Conservation (phyloP, 2,113 vertebrate species). For the Siniperca knerii region DNA sequence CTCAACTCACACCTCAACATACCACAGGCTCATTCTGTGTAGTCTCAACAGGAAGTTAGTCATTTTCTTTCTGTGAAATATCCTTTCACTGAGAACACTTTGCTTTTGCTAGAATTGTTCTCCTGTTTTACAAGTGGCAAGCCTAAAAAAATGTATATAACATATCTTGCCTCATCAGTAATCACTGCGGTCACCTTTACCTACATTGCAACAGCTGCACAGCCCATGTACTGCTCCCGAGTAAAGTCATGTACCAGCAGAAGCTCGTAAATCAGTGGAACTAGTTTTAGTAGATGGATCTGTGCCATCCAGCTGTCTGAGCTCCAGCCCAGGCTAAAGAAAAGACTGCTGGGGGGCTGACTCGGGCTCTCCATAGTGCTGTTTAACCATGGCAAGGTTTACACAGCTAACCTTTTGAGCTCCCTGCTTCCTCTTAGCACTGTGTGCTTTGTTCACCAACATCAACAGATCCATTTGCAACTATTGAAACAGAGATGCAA, state of each 20-base stretch:
- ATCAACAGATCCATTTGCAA: slow-evolving; percentile 58
- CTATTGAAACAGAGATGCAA: slow-evolving; percentile 21
- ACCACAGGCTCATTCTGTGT: slow-evolving; percentile 2
- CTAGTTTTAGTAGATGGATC: background rate
- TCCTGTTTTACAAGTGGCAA: background rate
- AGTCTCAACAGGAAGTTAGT: slow-evolving; percentile 58
- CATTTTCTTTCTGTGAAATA: slow-evolving; percentile 15
- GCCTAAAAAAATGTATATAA: no score
- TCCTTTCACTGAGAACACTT: background rate
- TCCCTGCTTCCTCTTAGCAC: slow-evolving; percentile 58
- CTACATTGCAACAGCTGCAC: background rate
- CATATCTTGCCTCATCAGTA: background rate
- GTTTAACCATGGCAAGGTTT: slow-evolving; percentile 67
- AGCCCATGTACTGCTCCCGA: background rate
- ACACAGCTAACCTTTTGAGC: slow-evolving; percentile 58
- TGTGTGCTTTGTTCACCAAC: slow-evolving; percentile 56
- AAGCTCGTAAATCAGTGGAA: background rate
- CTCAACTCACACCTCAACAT: background rate
- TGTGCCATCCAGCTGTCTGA: slow-evolving; percentile 25
- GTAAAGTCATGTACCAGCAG: background rate
- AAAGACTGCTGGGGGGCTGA: slow-evolving; percentile 26
- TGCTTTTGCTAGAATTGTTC: background rate
- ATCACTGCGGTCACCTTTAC: background rate
- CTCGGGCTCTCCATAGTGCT: slow-evolving; percentile 59
- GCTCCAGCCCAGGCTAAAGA: slow-evolving; percentile 21